These are phyloP conservation scores for Echinops telfairi DNA, from an alignment of 2,113 vertebrate genomes.

Conservation along the genomic window DNA sequence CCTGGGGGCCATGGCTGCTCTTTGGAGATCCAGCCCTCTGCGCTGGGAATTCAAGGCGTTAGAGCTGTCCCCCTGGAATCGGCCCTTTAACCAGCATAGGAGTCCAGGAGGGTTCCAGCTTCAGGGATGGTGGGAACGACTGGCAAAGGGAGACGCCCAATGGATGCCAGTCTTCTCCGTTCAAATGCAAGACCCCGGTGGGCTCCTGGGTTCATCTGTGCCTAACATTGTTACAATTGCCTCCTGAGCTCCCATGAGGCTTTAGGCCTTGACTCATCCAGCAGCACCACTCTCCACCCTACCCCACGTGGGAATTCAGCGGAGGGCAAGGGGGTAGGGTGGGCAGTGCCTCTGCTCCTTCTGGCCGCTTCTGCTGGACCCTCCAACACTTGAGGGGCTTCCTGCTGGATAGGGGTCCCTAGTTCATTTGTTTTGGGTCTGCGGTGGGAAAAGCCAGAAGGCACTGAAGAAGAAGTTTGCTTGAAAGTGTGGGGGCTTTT, in stretches of 20 bases:
- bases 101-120: not conserved
- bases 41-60: not conserved
- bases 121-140: not conserved
- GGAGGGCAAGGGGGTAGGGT: too few relatives aligned
- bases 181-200: not conserved
- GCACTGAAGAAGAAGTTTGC: not conserved
- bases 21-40: not conserved
- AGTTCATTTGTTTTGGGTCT: not conserved
- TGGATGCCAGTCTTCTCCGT: not conserved
- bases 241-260: too few relatives aligned
- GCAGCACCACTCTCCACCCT: not conserved
- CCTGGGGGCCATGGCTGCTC: not conserved
- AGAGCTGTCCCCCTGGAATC: not conserved
- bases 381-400: not conserved
- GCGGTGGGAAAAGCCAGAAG: not conserved
- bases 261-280: not conserved
- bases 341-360: fast-evolving
- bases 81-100: not conserved
- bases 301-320: not conserved
- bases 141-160: not conserved
- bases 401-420: not conserved
- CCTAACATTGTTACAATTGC: not conserved
- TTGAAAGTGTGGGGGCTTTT: not conserved
- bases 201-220: not conserved
- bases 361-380: not conserved